Base-by-base conservation (phyloP, 2,888 invertebrate species). In the Pimpla rufipes region DNA sequence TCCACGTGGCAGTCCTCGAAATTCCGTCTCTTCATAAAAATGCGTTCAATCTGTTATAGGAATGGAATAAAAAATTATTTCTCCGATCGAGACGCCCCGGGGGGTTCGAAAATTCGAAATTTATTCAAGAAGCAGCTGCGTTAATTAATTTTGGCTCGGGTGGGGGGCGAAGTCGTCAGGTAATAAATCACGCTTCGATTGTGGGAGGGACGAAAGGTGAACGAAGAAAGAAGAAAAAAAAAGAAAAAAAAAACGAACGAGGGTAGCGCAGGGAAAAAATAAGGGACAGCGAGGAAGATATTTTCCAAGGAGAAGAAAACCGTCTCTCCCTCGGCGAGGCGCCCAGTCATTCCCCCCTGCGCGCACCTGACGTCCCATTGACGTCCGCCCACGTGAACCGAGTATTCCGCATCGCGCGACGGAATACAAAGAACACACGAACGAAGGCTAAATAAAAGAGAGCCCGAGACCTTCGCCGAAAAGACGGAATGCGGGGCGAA, bases 141-240 rank as follows among this genome's bases (percentile, higher is more conserved):
- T 76, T 57, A 47, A 76, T 76, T 57, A 45, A 57, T 76, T 57
- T 57, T 7, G 8, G 7, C 42, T 40, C 42, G 7, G 45, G 7
- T 11, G n/a, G 7, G 21, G 10, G 10, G 16, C 16, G 6, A 37
- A 40, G 16, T 16, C 35, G 18, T 62, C 62, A 16, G 37, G 13
- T 37, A 16, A 62, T 62, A 37, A 62, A 62, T 62, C 40, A 37
- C 37, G 62, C 62, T 62, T 37, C 40, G 18, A 37, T 40, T 62
- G 13, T 37, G 40, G 1, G 16, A 11, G 16, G 21, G n/a, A 55
- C 52, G 16, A 10, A 35, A 35, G 16, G 35, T 16, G 13, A 29
- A 29, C 3, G 13, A 29, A 29, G 57, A 13, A 13, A 13, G 57
- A 29, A 29, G 5, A 5, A 11, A n/a, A 13, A 57, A 57, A 57